Conservation (phyloP, 2,888 invertebrate genomes). For the Chaetogeoica ovagalla region DNA sequence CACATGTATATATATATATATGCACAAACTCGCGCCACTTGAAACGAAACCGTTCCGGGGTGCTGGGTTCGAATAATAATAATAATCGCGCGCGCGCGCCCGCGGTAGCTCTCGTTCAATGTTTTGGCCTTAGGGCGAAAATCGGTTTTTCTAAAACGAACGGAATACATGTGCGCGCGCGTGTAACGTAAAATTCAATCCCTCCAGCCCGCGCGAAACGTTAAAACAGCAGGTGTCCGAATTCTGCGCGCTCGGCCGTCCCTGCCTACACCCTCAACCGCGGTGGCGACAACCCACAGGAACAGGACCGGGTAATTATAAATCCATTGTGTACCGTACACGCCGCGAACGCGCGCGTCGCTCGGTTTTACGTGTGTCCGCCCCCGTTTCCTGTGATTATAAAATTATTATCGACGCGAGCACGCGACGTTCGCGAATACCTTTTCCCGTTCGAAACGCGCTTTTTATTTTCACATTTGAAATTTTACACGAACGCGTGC, state of each 20-base stretch:
- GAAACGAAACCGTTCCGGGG: conserved; percentile 53
- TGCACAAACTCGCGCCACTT: conserved; percentile 18
- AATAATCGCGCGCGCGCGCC: conserved; percentile 26
- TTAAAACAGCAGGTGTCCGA: conserved; percentile 43
- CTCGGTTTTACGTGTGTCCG: background rate
- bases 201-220: conserved; percentile 32
- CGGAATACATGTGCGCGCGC: background rate
- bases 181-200: conserved; percentile 17
- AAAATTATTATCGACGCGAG: too few relatives aligned
- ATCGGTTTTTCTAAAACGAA: conserved; percentile 44
- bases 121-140: conserved; percentile 50
- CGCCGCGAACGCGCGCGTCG: background rate
- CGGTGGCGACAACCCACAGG: conserved; percentile 26
- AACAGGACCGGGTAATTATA: conserved; percentile 15
- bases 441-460: background rate
- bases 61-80: conserved; percentile 50
- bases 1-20: too few relatives aligned
- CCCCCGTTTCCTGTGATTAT: background rate
- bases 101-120: conserved; percentile 6
- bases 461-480: conserved; percentile 40
- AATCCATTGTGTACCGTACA: background rate
- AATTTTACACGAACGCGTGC: background rate
- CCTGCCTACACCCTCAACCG: background rate
- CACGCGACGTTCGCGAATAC: conserved; percentile 31
- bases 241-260: too few relatives aligned